These are phyloP conservation scores for Ascaphus truei DNA, from an alignment of 2,113 vertebrate species.

Conservation along the genomic window DNA sequence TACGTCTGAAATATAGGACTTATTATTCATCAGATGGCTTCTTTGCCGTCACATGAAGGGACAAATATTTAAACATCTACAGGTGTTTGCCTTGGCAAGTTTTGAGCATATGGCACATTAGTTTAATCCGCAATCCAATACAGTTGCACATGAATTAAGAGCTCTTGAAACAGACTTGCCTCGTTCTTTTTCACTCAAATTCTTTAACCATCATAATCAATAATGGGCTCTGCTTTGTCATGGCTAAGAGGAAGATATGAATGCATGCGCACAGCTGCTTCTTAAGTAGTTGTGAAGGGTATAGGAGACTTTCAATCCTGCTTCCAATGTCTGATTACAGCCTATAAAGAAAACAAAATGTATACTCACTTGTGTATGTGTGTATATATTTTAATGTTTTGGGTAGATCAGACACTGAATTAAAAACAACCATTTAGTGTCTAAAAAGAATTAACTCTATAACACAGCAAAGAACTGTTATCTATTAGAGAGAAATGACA, in stretches of 20 bases:
- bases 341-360: no score
- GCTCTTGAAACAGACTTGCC: constrained; percentile 31
- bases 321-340: no score
- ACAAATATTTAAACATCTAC: constrained; percentile 31
- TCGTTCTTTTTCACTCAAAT: constrained; percentile 16
- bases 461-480: no score
- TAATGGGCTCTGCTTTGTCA: constrained; percentile 12
- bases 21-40: constrained; percentile 5
- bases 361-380: no score
- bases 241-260: constrained; percentile 26
- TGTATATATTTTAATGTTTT: no score
- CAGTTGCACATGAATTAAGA: constrained; percentile 27
- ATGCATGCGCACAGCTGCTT: constrained; percentile 26
- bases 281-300: constrained; percentile 5
- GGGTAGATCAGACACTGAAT: no score
- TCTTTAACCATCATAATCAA: constrained; percentile 32
- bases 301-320: background rate
- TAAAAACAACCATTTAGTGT: no score
- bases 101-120: constrained; percentile 29
- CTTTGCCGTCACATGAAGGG: background rate
- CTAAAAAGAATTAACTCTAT: no score
- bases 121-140: constrained; percentile 26
- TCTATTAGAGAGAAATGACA: no score
- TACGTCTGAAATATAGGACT: background rate
- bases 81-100: constrained; percentile 24